Base-by-base conservation (phyloP, 2,888 invertebrate species). In the Lasiommata megera region DNA sequence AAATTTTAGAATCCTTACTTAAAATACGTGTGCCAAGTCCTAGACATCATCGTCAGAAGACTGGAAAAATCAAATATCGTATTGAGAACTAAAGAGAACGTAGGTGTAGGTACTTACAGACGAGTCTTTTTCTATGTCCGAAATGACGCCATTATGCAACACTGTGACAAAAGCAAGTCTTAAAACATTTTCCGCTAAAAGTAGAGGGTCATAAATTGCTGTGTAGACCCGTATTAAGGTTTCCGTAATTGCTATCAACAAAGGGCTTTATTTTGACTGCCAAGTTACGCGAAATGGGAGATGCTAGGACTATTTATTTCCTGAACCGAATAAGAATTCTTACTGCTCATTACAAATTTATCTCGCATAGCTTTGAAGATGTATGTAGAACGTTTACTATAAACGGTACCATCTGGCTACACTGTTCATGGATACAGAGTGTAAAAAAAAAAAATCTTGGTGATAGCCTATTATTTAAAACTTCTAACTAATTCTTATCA, bases 291-390 rank as follows among this genome's bases (percentile, higher is more conserved):
- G 58, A 60, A 55, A 56, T 37, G 44, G 43, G 56, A 48, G 55
- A 54, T 23, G 61, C 57, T 56, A 31, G 54, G 29, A 66, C 68
- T 74, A 72, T 75, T 74, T 79, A 79, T 83, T 80, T 79, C 73
- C 73, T 71, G 69, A 72, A 73, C 75, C 75, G 75, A 76, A 77
- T 79, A 78, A 80, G 74, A 71, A 74, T 68, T 70, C 74, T 67
- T 76, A 82, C 76, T 76, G 72, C 73, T 67, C 69, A 64, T 73
- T 70, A 71, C 66, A 75, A 78, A 84, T 80, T 79, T 79, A 79
- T 80, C 80, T 80, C 80, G 77, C 80, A 79, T 77, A 76, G 54
- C 72, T 34, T 17, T 31, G n/a, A n/a, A 72, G 56, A 34, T 34
- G 34, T 34, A 31, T 9, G 31, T 31, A 9, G 11, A 9, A 34